Percentiles rank a stretch among this genome's conserved stretches.
phyloP scores from a whole-genome alignment of 2,888 invertebrate genomes.

The Tupiocoris notatus region DNA sequence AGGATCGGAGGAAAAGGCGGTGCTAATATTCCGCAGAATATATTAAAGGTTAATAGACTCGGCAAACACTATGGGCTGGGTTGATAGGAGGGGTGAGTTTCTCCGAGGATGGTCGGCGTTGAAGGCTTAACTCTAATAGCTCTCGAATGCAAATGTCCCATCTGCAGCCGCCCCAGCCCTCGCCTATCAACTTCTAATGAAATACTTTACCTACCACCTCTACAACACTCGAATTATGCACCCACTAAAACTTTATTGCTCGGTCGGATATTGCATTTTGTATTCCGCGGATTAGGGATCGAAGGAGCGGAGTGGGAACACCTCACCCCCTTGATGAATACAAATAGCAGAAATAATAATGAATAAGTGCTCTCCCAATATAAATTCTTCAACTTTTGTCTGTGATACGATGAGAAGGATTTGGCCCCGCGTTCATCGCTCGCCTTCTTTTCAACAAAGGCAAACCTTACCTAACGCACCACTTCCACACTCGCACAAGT shows the following conservation, averaged over 20 bases:
- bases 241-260: slow-evolving; percentile 44
- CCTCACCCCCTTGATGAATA: slow-evolving; percentile 22
- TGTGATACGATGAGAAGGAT: slow-evolving; percentile 11
- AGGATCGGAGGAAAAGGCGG: slow-evolving; percentile 6
- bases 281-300: slow-evolving; percentile 41
- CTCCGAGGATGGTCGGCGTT: not conserved
- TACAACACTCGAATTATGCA: slow-evolving; percentile 47
- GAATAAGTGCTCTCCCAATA: slow-evolving; percentile 36
- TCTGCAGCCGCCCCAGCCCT: slow-evolving; percentile 32
- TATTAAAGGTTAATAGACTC: slow-evolving; percentile 48
- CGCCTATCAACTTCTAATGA: slow-evolving; percentile 42
- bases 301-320: slow-evolving; percentile 7
- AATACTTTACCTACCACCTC: slow-evolving; percentile 45
- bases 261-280: slow-evolving; percentile 44
- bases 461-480: not conserved
- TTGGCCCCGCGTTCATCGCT: not conserved
- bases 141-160: slow-evolving; percentile 47
- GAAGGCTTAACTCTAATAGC: slow-evolving; percentile 43
- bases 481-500: not conserved
- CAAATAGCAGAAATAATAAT: slow-evolving; percentile 34
- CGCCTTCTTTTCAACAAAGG: not conserved
- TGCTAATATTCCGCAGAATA: slow-evolving; percentile 48
- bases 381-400: slow-evolving; percentile 35
- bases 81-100: not conserved
- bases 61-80: slow-evolving; percentile 35